Evolutionary conservation across 2,888 invertebrate genomes (phyloP).

Genomic region (Drosophila silvestris): DNA sequence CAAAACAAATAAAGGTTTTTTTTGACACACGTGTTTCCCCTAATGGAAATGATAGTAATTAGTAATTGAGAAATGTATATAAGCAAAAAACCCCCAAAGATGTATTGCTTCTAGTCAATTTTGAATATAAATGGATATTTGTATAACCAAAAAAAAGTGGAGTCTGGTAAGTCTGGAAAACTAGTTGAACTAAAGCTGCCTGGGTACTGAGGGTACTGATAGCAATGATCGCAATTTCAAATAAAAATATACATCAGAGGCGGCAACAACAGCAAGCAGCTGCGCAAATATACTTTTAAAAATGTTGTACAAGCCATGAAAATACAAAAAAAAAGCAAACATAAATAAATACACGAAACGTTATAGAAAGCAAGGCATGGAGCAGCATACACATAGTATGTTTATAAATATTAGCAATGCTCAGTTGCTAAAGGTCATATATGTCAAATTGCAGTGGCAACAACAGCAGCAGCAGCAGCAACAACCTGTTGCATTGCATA

Average conservation of each 20-base stretch:
- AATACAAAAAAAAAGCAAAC: not conserved
- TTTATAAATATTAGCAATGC: conserved; percentile 32
- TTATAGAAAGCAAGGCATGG: conserved; percentile 10
- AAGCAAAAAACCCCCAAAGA: not conserved
- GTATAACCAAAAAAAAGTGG: not conserved
- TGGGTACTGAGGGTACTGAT: not conserved
- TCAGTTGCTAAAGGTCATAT: conserved; percentile 18
- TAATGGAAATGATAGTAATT: conserved; percentile 12
- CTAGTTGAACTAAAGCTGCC: not conserved
- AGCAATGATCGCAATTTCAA: conserved; percentile 1
- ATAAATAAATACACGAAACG: conserved; percentile 3
- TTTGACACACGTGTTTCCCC: conserved; percentile 27
- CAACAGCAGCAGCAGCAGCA: conserved; percentile 7
- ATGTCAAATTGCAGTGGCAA: conserved; percentile 28
- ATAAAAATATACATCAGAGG: not conserved
- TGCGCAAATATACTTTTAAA: conserved; percentile 35
- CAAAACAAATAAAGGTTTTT: conserved; percentile 16
- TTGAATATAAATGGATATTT: not conserved
- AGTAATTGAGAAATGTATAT: conserved; percentile 12
- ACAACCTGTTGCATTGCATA: conserved; percentile 38
- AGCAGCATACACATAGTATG: conserved; percentile 16
- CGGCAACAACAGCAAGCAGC: conserved; percentile 21
- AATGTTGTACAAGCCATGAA: conserved; percentile 11
- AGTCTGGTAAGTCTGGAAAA: not conserved
- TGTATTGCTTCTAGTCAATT: not conserved